These are phyloP conservation scores for Euclidia mi DNA, from an alignment of 2,888 invertebrate genomes.

Conservation along the genomic window DNA sequence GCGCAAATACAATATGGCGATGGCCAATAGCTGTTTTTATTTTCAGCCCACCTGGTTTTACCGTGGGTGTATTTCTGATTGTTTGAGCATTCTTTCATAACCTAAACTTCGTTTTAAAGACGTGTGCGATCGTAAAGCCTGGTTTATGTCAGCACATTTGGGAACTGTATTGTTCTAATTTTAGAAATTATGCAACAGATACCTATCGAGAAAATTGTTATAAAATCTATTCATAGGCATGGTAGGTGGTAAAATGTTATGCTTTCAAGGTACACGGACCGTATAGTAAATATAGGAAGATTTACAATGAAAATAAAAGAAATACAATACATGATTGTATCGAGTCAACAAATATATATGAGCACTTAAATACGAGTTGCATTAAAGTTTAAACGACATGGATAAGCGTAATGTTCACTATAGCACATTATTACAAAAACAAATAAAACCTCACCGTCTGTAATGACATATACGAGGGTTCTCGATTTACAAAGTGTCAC, in stretches of 20 bases:
- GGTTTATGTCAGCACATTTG: slow-evolving; percentile 81
- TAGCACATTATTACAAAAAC: slow-evolving; percentile 31
- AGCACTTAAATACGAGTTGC: slow-evolving; percentile 38
- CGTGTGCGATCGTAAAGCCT: slow-evolving; percentile 77
- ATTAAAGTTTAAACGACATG: slow-evolving; percentile 45
- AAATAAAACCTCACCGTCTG: slow-evolving; percentile 41
- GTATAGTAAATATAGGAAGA: slow-evolving; percentile 15
- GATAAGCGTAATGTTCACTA: slow-evolving; percentile 37
- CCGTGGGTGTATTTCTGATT: slow-evolving; percentile 74
- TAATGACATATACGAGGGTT: slow-evolving; percentile 66
- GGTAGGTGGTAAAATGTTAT: slow-evolving; percentile 26
- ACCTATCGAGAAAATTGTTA: slow-evolving; percentile 48
- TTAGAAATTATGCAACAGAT: slow-evolving; percentile 75
- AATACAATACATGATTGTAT: slow-evolving; percentile 26
- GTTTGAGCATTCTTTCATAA: slow-evolving; percentile 83
- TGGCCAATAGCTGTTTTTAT: slow-evolving; percentile 77
- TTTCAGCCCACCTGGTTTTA: slow-evolving; percentile 81
- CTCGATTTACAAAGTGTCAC: slow-evolving; percentile 60
- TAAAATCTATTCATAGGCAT: slow-evolving; percentile 39
- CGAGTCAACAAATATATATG: slow-evolving; percentile 27
- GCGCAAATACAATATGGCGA: slow-evolving; percentile 73
- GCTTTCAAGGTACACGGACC: slow-evolving; percentile 18
- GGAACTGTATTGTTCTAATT: slow-evolving; percentile 74
- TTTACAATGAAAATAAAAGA: slow-evolving; percentile 22
- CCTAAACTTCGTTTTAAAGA: slow-evolving; percentile 79